Evolutionary conservation across 2,113 vertebrate genomes (phyloP).

Genomic region (Limanda limanda): DNA sequence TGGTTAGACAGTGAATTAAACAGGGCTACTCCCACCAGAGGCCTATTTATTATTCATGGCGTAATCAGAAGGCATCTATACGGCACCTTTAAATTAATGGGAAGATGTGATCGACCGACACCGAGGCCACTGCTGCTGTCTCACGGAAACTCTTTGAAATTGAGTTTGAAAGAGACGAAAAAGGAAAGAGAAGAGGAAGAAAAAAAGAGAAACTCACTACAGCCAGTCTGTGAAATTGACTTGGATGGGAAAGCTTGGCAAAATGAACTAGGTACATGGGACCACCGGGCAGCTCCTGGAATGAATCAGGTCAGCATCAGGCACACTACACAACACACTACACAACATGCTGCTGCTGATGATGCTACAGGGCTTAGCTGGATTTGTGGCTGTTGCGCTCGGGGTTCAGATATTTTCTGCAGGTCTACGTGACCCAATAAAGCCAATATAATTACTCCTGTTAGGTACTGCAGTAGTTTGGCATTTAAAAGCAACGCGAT

Average conservation of each 20-base stretch:
- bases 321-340: constrained; percentile 6
- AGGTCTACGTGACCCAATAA: constrained; percentile 11
- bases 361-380: constrained; percentile 24
- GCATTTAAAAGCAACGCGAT: background rate
- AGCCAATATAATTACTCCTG: background rate
- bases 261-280: constrained; percentile 55
- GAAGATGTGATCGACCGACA: constrained; percentile 78
- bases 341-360: background rate
- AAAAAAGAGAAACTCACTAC: constrained; percentile 33
- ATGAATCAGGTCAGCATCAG: constrained; percentile 48
- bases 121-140: constrained; percentile 64
- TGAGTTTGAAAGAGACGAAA: constrained; percentile 73
- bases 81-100: constrained; percentile 76
- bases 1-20: constrained; percentile 74
- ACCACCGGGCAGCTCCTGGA: constrained; percentile 47
- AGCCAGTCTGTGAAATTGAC: constrained; percentile 71
- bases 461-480: background rate
- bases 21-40: constrained; percentile 48
- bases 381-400: background rate
- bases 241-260: constrained; percentile 67
- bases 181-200: constrained; percentile 30
- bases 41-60: constrained; percentile 81
- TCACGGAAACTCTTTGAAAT: constrained; percentile 74
- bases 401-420: background rate
- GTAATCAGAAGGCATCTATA: constrained; percentile 77